Conservation (phyloP, 2,113 vertebrate species). For the Regulus satrapa region DNA sequence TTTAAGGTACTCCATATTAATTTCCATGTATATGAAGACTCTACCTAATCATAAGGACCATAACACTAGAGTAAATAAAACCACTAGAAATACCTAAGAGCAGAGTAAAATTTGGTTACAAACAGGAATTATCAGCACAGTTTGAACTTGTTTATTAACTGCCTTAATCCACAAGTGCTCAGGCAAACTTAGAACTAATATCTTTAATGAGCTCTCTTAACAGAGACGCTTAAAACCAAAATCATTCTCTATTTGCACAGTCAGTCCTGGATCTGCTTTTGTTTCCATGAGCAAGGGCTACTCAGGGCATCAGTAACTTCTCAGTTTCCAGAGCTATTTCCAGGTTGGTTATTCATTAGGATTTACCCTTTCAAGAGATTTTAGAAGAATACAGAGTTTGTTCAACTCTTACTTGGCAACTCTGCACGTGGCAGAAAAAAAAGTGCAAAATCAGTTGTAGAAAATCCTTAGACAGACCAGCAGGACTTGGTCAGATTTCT, state of each 20-base stretch:
- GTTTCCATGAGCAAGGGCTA: background rate
- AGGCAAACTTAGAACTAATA: background rate
- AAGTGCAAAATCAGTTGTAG: background rate
- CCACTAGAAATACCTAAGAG: background rate
- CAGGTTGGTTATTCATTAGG: background rate
- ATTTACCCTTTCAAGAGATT: background rate
- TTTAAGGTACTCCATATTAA: background rate
- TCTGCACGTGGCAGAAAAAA: background rate
- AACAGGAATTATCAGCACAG: background rate
- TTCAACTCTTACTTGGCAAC: background rate
- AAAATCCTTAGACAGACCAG: background rate
- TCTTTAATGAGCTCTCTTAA: background rate
- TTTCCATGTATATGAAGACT: background rate
- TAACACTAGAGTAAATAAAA: background rate
- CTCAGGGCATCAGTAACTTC: background rate
- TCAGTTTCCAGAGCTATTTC: background rate
- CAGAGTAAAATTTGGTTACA: background rate
- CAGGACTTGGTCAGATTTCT: background rate
- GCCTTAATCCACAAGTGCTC: background rate
- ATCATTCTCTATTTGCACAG: background rate
- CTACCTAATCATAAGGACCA: background rate
- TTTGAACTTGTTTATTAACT: background rate
- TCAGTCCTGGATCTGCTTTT: background rate
- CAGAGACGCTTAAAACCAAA: background rate
- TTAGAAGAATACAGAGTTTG: background rate